phyloP scores from a whole-genome alignment of 2,113 vertebrate species.

The Microcebus griseorufus region DNA sequence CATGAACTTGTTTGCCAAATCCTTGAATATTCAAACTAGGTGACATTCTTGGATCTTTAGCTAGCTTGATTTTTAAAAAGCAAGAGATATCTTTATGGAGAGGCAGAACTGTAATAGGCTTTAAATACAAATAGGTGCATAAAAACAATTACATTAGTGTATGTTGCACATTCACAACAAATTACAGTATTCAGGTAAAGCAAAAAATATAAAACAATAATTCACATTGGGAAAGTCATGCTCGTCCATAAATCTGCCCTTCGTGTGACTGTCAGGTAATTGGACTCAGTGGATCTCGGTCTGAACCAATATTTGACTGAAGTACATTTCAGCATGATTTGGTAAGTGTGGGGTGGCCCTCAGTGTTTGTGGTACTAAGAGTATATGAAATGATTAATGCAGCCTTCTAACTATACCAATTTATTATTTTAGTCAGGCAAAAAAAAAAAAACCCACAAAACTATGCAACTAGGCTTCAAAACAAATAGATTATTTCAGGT shows the following conservation, averaged over 20 bases:
- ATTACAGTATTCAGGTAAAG: neutral
- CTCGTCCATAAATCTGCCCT: neutral
- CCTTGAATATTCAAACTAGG: neutral
- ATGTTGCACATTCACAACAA: neutral
- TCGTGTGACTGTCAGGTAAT: neutral
- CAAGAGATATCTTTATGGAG: neutral
- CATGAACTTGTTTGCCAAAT: neutral
- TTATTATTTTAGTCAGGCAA: conserved; percentile 41
- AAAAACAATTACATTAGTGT: neutral
- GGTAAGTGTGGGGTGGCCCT: neutral
- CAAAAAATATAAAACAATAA: neutral
- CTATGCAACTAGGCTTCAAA: conserved; percentile 30
- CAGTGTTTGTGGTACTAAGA: neutral
- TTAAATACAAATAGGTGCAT: neutral
- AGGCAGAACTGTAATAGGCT: neutral
- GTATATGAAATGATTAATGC: neutral
- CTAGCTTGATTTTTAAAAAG: neutral
- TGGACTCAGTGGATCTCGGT: neutral
- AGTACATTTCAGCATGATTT: neutral
- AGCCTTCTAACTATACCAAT: neutral
- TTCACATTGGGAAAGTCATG: neutral
- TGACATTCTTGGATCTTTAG: neutral
- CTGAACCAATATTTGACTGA: conserved; percentile 1
- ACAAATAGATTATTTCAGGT: conserved; percentile 54
- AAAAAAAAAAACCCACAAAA: neutral